Percentiles rank a stretch among this genome's conserved stretches.
phyloP scores from a whole-genome alignment of 2,113 vertebrate genomes.

The Rhinolophus sinicus region DNA sequence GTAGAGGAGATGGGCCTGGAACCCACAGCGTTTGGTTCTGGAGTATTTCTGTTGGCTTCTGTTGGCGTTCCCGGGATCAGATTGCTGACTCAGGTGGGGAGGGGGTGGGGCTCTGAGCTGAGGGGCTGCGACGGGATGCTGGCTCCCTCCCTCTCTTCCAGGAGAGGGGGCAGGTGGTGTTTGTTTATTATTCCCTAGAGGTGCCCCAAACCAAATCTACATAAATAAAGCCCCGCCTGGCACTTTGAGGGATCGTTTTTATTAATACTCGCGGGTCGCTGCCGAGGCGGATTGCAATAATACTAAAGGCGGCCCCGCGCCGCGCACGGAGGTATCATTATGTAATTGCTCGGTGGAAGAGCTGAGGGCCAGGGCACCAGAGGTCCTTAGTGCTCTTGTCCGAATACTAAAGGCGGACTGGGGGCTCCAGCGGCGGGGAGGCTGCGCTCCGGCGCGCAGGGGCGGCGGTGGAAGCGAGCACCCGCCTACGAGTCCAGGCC shows the following conservation, averaged over 20 bases:
- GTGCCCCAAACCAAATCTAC: background rate
- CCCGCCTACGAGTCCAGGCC: background rate
- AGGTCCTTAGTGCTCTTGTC: background rate
- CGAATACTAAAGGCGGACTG: background rate
- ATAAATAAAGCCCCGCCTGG: background rate
- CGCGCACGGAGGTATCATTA: slow-evolving; percentile 39
- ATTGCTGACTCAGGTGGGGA: background rate
- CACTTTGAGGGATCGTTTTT: slow-evolving; percentile 28
- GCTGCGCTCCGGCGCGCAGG: background rate
- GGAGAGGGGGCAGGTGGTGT: background rate
- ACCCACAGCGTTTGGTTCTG: background rate
- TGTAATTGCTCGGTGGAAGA: slow-evolving; percentile 51
- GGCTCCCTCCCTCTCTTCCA: background rate
- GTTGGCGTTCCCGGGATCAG: background rate
- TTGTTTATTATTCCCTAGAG: background rate
- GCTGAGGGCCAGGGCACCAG: background rate
- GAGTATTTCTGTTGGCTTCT: background rate
- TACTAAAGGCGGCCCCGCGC: background rate
- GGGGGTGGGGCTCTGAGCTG: background rate
- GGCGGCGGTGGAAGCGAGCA: background rate
- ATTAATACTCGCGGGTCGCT: slow-evolving; percentile 50
- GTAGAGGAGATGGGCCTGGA: background rate
- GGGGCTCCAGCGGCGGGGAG: background rate
- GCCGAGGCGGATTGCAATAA: slow-evolving; percentile 22
- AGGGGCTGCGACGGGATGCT: background rate